Percentiles rank a stretch among this genome's conserved stretches.
phyloP scores from a whole-genome alignment of 64 coral and sea anemone species.

The Pocillopora damicornis region DNA sequence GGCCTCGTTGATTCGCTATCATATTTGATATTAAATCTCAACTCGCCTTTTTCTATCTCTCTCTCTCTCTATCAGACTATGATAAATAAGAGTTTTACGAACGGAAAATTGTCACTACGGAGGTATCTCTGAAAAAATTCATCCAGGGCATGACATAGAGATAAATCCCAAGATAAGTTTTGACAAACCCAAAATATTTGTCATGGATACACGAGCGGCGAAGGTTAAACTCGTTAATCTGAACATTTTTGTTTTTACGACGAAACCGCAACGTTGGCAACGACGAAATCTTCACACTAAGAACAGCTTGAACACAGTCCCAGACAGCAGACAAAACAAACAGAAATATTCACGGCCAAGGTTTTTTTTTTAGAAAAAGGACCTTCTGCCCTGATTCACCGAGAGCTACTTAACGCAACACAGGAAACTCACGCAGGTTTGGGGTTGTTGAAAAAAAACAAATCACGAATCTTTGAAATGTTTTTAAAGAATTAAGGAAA shows the following conservation, averaged over 20 bases:
- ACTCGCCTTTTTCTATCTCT: background rate
- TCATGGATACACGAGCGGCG: background rate
- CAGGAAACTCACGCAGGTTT: conserved; percentile 1
- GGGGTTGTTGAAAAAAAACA: conserved; percentile 4
- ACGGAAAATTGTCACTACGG: background rate
- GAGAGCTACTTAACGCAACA: background rate
- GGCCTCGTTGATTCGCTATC: background rate
- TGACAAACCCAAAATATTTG: background rate
- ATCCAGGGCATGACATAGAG: background rate
- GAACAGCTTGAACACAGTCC: background rate
- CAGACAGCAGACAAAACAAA: conserved; percentile 27
- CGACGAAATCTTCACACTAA: background rate
- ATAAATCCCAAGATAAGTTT: background rate
- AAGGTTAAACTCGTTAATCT: background rate
- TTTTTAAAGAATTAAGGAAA: background rate
- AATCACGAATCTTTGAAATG: conserved; percentile 7
- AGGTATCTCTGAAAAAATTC: background rate
- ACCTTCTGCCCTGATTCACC: background rate
- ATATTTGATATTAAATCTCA: background rate
- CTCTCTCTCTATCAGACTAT: background rate
- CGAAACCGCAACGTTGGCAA: background rate
- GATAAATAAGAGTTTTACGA: background rate
- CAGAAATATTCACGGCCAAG: background rate
- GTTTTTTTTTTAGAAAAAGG: conserved; percentile 8
- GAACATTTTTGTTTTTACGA: background rate